Evolutionary conservation across 2,888 invertebrate genomes (phyloP), one percentile per base, ranked within the genome.

Genomic region (Mesochorus sp.): DNA sequence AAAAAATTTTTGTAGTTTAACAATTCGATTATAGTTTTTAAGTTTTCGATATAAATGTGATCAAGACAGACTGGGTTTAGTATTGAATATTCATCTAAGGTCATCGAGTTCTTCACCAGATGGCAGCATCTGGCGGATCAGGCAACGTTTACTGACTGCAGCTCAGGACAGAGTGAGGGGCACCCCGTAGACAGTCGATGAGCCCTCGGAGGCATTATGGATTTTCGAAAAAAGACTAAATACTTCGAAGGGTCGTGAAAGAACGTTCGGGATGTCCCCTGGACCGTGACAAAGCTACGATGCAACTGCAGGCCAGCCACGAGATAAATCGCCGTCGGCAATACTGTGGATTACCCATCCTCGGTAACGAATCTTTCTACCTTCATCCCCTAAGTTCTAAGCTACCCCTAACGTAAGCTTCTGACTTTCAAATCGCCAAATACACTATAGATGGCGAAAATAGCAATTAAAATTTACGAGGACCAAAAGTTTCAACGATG

Each of bases 101-200:
- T 71, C 31, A 14, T 10, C 28, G 19, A 17, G 1, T 6, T 34
- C 10, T 31, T 72, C 85, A 59, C 51, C 57, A 87, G 90, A 83
- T 87, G 89, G 87, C 89, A 89, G 89, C 90, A 90, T 73, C 85
- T 85, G 86, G 86, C 83, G 89, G 90, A 85, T 86, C 44, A 55
- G 34, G 59, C 47, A 42, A 37, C 47, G 14, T 51, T 5, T 21
- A 17, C 47, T 26, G 71, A n/a, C 42, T 17, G 24, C 51, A 61
- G n/a, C 14, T 55, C 19, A 21, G 4, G 51, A 59, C 26, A 37
- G 34, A 67, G 6, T 61, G 17, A 12, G 44, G 17, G 44, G 24
- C 1, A n/a, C 12, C 5, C 0, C 10, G 47, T 21, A 12, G 34
- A 39, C 34, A 28, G 57, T 55, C 67, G 37, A 24, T 28, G 61